A percentile compares a stretch with the other conserved stretches of the same genome.
Conservation (phyloP, 2,888 invertebrate genomes). For the Thecophora atra region DNA sequence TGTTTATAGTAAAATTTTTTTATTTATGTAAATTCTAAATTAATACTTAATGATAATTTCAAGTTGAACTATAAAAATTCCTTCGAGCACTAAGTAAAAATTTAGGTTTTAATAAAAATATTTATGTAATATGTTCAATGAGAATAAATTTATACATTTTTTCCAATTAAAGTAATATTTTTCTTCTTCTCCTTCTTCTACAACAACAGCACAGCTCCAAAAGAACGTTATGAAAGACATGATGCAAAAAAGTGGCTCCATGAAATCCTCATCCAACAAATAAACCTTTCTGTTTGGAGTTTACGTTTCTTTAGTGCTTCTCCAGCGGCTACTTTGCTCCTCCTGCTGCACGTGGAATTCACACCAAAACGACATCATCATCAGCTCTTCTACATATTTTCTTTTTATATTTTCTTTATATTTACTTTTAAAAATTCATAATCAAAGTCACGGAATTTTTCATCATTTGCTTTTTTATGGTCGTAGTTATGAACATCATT, state of each 20-base stretch:
- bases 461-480: not conserved
- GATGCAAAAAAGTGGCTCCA: constrained; percentile 12
- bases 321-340: not conserved
- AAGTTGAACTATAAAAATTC: too few species aligned
- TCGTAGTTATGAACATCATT: not conserved
- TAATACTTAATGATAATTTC: too few species aligned
- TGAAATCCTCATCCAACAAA: constrained; percentile 23
- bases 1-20: too few species aligned
- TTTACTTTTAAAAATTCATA: not conserved
- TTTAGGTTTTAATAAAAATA: not conserved
- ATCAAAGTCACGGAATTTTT: not conserved
- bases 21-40: too few species aligned
- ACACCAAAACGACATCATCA: not conserved
- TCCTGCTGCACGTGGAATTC: not conserved
- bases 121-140: not conserved
- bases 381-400: not conserved
- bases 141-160: constrained; percentile 7
- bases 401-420: not conserved
- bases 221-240: constrained; percentile 11
- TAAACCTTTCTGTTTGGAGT: not conserved
- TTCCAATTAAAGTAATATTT: not conserved
- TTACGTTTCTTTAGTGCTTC: not conserved
- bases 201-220: constrained; percentile 13
- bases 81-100: not conserved
- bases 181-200: constrained; percentile 12